A percentile compares a stretch with the other conserved stretches of the same genome.
Conservation (phyloP, 2,888 invertebrate genomes). For the Drosophila putrida region DNA sequence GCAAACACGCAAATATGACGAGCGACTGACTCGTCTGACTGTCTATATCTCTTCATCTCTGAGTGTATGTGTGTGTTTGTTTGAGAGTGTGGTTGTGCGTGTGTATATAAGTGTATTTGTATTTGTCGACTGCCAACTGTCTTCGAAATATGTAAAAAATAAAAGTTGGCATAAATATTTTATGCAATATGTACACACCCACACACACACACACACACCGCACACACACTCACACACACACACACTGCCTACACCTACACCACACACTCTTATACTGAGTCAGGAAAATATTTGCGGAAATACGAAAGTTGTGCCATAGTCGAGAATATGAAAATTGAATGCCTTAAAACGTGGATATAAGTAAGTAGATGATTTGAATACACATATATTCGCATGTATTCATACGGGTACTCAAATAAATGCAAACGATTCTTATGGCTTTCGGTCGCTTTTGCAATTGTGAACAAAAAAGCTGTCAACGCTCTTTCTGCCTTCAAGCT, state of each 20-base stretch:
- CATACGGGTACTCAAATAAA: slow-evolving; percentile 47
- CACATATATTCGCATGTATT: slow-evolving; percentile 33
- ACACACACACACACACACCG: slow-evolving; percentile 6
- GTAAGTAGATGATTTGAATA: slow-evolving; percentile 64
- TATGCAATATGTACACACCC: slow-evolving; percentile 72
- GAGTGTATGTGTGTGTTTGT: background rate
- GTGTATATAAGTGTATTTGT: slow-evolving; percentile 30
- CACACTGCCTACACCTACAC: slow-evolving; percentile 14
- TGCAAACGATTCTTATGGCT: slow-evolving; percentile 61
- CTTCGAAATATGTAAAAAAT: slow-evolving; percentile 79
- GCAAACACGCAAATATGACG: slow-evolving; percentile 81
- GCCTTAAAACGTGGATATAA: slow-evolving; percentile 64
- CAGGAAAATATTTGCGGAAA: slow-evolving; percentile 59
- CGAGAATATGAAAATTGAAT: slow-evolving; percentile 73
- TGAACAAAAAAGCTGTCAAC: slow-evolving; percentile 74
- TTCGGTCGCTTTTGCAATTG: slow-evolving; percentile 53
- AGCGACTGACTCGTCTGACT: slow-evolving; percentile 55
- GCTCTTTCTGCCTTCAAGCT: slow-evolving; percentile 40
- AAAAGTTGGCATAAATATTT: slow-evolving; percentile 79
- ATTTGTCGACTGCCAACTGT: slow-evolving; percentile 75
- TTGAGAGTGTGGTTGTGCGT: slow-evolving; percentile 1
- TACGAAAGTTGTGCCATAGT: slow-evolving; percentile 35
- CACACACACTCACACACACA: slow-evolving; percentile 17
- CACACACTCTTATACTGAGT: slow-evolving; percentile 13
- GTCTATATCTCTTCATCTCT: slow-evolving; percentile 32